Evolutionary conservation across 2,888 invertebrate genomes (phyloP).

Genomic region (Phalangium opilio): DNA sequence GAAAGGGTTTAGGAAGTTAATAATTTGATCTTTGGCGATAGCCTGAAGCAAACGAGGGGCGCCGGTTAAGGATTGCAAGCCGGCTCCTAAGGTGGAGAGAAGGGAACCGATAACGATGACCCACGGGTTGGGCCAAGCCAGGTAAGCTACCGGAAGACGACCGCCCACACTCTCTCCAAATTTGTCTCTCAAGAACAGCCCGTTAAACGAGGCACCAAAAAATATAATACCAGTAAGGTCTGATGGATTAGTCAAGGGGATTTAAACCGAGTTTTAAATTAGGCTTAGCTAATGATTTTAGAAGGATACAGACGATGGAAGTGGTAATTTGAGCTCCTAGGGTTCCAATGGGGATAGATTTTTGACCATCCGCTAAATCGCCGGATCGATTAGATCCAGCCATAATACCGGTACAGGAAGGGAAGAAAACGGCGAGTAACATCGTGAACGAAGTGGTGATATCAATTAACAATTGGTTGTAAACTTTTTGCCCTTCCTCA

Average conservation of each 20-base stretch:
- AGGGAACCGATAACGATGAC: constrained; percentile 97
- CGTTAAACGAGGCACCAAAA: constrained; percentile 89
- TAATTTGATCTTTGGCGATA: constrained; percentile 92
- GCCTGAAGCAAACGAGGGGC: constrained; percentile 56
- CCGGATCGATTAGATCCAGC: constrained; percentile 98
- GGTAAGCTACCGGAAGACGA: constrained; percentile 78
- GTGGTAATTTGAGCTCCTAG: constrained; percentile 92
- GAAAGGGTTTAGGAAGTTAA: constrained; percentile 87
- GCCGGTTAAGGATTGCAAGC: constrained; percentile 82
- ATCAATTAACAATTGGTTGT: constrained; percentile 55
- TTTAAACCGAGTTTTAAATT: too few relatives aligned
- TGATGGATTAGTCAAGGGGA: constrained; percentile 18
- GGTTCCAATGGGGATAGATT: constrained; percentile 94
- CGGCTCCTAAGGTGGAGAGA: constrained; percentile 92
- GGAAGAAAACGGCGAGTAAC: constrained; percentile 97
- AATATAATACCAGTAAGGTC: constrained; percentile 74
- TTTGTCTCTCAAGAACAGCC: constrained; percentile 86
- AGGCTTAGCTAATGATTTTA: too few relatives aligned
- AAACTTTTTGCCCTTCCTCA: constrained; percentile 21
- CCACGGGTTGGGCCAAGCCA: constrained; percentile 96
- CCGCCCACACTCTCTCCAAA: constrained; percentile 96
- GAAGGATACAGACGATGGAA: constrained; percentile 54
- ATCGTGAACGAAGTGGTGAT: constrained; percentile 88
- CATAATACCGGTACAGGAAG: constrained; percentile 99
- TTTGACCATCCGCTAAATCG: constrained; percentile 93